phyloP scores from a whole-genome alignment of 2,113 vertebrate species.

The Podarcis cretensis region DNA sequence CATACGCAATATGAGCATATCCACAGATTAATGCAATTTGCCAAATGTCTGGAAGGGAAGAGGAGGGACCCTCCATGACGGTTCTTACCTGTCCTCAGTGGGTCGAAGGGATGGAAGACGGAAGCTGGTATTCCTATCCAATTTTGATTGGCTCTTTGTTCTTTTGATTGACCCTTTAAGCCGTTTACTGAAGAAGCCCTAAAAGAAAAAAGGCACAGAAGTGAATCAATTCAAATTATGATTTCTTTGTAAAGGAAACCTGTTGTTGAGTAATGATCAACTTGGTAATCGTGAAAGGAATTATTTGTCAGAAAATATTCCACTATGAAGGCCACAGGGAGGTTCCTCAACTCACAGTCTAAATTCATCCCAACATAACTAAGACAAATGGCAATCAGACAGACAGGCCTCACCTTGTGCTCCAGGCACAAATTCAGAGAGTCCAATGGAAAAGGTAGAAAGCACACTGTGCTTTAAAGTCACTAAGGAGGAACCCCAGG shows the following conservation, averaged over 20 bases:
- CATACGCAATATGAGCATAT: rapidly evolving
- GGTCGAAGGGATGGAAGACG: conserved; percentile 86
- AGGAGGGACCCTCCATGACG: neutral
- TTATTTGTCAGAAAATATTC: neutral
- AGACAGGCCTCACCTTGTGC: neutral
- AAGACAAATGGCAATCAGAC: neutral
- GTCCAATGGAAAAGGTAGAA: neutral
- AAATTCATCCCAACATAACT: neutral
- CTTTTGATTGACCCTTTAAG: conserved; percentile 98
- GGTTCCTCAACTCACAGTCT: neutral
- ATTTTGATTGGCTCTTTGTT: conserved; percentile 95
- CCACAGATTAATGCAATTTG: neutral
- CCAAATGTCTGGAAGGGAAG: neutral
- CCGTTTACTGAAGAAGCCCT: conserved; percentile 98
- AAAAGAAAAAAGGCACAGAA: conserved; percentile 59
- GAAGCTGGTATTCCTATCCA: conserved; percentile 94
- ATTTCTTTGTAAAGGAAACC: neutral
- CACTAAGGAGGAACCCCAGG: neutral
- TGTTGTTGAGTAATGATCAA: rapidly evolving
- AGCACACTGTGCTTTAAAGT: neutral
- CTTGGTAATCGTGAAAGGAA: rapidly evolving
- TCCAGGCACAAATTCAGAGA: neutral
- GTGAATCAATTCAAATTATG: conserved; percentile 13
- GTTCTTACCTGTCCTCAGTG: conserved; percentile 87
- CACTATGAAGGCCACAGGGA: neutral